Percentiles rank a stretch among this genome's conserved stretches.
Conservation (phyloP, 30 jellyfish, hydroid and myxozoan species). For the Aurelia coerulea region DNA sequence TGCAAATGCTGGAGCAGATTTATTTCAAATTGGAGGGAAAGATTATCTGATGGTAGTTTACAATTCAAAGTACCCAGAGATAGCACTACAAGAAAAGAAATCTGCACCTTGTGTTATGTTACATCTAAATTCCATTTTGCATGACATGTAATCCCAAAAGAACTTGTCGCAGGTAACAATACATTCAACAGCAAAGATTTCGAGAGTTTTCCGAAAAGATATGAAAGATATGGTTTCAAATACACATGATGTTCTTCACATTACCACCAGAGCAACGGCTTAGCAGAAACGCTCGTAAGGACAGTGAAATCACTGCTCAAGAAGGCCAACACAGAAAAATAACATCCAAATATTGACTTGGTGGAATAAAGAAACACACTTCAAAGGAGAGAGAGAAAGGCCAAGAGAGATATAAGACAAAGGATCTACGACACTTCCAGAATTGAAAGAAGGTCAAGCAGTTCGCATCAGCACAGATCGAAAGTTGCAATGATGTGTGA, state of each 20-base stretch:
- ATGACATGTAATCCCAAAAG: conserved; percentile 46
- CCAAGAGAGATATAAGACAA: conserved; percentile 15
- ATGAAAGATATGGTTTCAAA: background rate
- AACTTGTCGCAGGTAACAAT: conserved; percentile 27
- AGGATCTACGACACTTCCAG: conserved; percentile 20
- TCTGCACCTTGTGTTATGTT: conserved; percentile 36
- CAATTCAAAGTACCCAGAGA: no score
- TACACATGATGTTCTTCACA: no score
- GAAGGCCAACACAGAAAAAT: no score
- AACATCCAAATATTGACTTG: no score
- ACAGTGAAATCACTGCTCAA: no score
- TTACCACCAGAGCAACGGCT: no score
- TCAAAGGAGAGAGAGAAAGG: conserved; percentile 1
- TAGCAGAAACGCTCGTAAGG: no score
- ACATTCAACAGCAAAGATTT: conserved; percentile 43
- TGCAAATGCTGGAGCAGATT: conserved; percentile 46
- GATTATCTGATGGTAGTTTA: no score
- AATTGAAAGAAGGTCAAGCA: conserved; percentile 11
- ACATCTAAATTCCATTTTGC: conserved; percentile 32
- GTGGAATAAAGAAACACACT: background rate
- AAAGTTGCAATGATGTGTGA: background rate
- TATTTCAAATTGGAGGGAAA: conserved; percentile 13
- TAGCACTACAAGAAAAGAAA: conserved; percentile 21
- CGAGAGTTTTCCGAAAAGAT: conserved; percentile 10
- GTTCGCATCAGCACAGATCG: conserved; percentile 1